These are phyloP conservation scores for Drosophila fulvimacula DNA, from an alignment of 2,888 invertebrate genomes.

Conservation along the genomic window DNA sequence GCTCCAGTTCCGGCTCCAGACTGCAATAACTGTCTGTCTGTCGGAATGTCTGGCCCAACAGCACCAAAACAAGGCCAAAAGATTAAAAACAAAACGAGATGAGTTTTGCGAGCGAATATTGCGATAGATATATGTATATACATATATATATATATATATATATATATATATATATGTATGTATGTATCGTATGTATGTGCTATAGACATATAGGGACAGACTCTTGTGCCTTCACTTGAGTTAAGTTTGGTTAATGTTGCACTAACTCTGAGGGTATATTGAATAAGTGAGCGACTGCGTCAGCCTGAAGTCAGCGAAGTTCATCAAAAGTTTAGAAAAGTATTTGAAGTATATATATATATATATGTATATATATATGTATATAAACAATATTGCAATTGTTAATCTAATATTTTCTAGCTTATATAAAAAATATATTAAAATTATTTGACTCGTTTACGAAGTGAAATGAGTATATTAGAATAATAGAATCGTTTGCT, in stretches of 20 bases:
- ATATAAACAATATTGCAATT: no score
- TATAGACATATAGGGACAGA: background rate
- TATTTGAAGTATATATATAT: no score
- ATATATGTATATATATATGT: no score
- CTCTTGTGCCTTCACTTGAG: background rate
- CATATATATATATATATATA: no score
- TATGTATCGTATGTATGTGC: background rate
- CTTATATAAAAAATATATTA: no score
- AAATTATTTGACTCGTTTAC: no score
- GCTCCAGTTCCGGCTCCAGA: constrained; percentile 47
- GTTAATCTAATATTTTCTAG: no score
- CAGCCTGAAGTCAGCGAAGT: background rate
- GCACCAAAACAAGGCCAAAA: constrained; percentile 69
- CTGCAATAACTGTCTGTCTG: constrained; percentile 76
- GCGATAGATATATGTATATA: background rate
- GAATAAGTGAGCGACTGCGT: background rate
- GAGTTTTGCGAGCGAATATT: constrained; percentile 6
- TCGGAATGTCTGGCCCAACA: background rate
- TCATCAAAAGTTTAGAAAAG: background rate
- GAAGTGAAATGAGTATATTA: no score
- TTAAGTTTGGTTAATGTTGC: constrained; percentile 7
- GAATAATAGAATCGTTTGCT: no score
- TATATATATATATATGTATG: background rate
- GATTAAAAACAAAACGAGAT: constrained; percentile 73
- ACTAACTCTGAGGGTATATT: background rate